These are phyloP conservation scores for Plagiodera versicolora DNA, from an alignment of 2,888 invertebrate genomes.

Conservation along the genomic window DNA sequence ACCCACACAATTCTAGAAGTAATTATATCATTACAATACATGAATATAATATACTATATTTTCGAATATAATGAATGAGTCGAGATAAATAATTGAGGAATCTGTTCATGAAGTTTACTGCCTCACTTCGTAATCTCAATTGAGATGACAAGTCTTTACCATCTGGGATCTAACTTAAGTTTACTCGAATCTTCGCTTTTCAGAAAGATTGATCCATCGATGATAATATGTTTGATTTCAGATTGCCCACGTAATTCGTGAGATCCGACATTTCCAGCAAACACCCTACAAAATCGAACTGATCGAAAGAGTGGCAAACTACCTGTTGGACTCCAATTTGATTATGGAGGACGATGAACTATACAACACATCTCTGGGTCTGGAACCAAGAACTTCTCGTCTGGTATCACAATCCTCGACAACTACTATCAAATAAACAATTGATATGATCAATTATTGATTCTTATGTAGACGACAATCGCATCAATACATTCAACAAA, in stretches of 20 bases:
- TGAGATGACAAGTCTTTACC: no score
- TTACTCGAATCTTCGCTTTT: no score
- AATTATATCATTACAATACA: no score
- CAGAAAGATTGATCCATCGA: no score
- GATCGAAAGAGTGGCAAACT: slow-evolving; percentile 77
- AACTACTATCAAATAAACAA: slow-evolving; percentile 22
- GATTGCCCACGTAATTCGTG: slow-evolving; percentile 91
- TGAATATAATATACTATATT: no score
- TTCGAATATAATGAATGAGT: no score
- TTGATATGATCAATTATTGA: slow-evolving; percentile 9
- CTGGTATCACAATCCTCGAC: slow-evolving; percentile 44
- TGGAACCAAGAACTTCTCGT: slow-evolving; percentile 77
- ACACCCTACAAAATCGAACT: slow-evolving; percentile 90
- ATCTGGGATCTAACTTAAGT: no score
- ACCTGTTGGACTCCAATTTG: slow-evolving; percentile 77
- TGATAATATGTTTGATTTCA: slow-evolving; percentile 53
- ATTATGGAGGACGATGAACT: slow-evolving; percentile 79
- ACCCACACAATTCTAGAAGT: no score
- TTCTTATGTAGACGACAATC: slow-evolving; percentile 31
- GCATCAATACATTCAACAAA: slow-evolving; percentile 5
- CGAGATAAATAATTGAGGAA: no score
- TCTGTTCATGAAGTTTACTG: no score
- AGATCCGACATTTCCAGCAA: slow-evolving; percentile 88
- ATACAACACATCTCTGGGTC: slow-evolving; percentile 77
- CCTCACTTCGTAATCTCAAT: no score